phyloP scores from a whole-genome alignment of 1,140 invertebrate genomes.

The Antheraea mylitta region DNA sequence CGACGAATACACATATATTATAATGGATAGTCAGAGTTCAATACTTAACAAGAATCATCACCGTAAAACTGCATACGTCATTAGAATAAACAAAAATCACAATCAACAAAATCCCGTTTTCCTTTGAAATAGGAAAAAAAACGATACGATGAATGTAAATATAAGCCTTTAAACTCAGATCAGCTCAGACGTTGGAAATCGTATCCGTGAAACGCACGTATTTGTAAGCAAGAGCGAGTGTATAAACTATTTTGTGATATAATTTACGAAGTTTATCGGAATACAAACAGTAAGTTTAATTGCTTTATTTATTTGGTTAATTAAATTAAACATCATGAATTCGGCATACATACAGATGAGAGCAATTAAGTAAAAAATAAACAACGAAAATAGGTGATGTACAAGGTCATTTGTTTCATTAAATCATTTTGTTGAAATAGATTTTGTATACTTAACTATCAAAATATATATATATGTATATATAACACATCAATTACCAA shows the following conservation, averaged over 20 bases:
- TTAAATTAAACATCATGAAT: not conserved
- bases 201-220: not conserved
- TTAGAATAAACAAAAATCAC: conserved; percentile 9
- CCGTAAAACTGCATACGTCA: not conserved
- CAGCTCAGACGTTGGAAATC: not conserved
- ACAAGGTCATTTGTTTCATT: not conserved
- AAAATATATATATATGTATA: too few species aligned
- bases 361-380: not conserved
- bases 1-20: not conserved
- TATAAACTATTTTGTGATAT: not conserved
- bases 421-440: not conserved
- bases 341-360: not conserved
- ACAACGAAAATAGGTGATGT: not conserved
- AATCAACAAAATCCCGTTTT: conserved; percentile 8
- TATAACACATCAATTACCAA: too few species aligned
- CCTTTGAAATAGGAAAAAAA: conserved; percentile 5
- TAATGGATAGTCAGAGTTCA: not conserved
- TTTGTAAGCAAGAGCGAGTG: conserved; percentile 22
- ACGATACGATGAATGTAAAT: conserved; percentile 5
- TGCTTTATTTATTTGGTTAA: not conserved
- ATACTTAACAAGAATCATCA: not conserved
- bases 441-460: too few species aligned
- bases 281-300: not conserved
- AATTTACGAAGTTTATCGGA: not conserved
- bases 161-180: not conserved